phyloP scores from a whole-genome alignment of 2,113 vertebrate genomes.

The Sporophila hypoxantha region DNA sequence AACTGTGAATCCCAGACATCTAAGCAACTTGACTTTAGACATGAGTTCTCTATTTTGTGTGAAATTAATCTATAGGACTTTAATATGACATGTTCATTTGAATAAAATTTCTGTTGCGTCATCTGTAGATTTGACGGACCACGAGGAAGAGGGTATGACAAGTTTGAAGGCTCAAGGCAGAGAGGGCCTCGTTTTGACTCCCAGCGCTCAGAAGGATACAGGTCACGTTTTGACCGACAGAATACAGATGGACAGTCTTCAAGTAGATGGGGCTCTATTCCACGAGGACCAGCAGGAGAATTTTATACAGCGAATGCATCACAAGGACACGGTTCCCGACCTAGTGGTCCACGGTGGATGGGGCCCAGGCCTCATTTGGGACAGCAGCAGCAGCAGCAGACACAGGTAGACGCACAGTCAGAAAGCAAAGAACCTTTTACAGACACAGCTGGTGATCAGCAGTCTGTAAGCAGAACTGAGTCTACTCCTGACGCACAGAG shows the following conservation, averaged over 20 bases:
- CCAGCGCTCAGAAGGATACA: conserved; percentile 71
- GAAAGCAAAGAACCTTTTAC: conserved; percentile 71
- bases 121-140: conserved; percentile 82
- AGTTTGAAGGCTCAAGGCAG: conserved; percentile 74
- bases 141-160: conserved; percentile 68
- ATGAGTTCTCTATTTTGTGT: background rate
- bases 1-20: background rate
- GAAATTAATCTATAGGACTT: background rate
- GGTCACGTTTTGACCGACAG: conserved; percentile 72
- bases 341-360: conserved; percentile 65
- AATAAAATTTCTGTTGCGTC: conserved; percentile 47
- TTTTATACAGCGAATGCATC: conserved; percentile 70
- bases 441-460: conserved; percentile 58
- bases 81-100: background rate
- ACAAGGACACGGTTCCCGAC: conserved; percentile 61
- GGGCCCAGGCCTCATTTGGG: conserved; percentile 66
- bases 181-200: conserved; percentile 74
- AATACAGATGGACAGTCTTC: conserved; percentile 66
- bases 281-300: conserved; percentile 74
- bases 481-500: conserved; percentile 50
- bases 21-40: background rate
- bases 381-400: conserved; percentile 63
- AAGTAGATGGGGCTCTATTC: conserved; percentile 69
- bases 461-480: conserved; percentile 60
- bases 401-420: conserved; percentile 63